Conservation (phyloP, 2,888 invertebrate species). For the Zaprionus obscuricornis region DNA sequence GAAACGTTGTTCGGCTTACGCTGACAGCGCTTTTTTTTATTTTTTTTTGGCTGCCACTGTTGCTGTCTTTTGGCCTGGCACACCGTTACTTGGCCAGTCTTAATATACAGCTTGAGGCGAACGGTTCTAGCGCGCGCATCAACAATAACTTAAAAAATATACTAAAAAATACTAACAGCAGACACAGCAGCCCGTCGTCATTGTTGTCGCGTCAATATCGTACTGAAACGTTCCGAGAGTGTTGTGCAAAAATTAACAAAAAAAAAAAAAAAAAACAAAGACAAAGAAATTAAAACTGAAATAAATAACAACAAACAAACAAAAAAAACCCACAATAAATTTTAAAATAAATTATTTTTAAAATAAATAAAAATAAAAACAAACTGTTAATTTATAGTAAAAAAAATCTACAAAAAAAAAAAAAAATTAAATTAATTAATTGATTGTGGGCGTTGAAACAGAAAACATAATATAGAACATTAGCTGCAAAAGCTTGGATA, state of each 20-base stretch:
- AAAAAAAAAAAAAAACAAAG: conserved; percentile 8
- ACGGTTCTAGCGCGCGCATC: conserved; percentile 75
- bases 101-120: conserved; percentile 77
- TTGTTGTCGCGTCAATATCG: conserved; percentile 48
- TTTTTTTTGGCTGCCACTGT: conserved; percentile 46
- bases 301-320: background rate
- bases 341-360: too few species aligned
- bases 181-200: conserved; percentile 65
- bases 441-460: conserved; percentile 66
- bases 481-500: too few species aligned
- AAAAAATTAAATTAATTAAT: conserved; percentile 29
- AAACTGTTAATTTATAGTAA: too few species aligned
- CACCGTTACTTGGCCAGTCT: conserved; percentile 76
- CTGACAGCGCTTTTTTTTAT: conserved; percentile 8
- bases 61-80: conserved; percentile 68
- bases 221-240: conserved; percentile 58
- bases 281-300: conserved; percentile 7
- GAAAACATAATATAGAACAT: too few species aligned
- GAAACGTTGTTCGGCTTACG: conserved; percentile 13
- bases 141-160: conserved; percentile 32
- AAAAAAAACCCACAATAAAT: conserved; percentile 48
- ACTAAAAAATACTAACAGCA: conserved; percentile 61
- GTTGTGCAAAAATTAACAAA: conserved; percentile 60
- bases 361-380: conserved; percentile 13
- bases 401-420: conserved; percentile 19